Percentiles rank a stretch among this genome's conserved stretches.
Conservation (phyloP, 2,888 invertebrate genomes). For the Drosophila subsilvestris region DNA sequence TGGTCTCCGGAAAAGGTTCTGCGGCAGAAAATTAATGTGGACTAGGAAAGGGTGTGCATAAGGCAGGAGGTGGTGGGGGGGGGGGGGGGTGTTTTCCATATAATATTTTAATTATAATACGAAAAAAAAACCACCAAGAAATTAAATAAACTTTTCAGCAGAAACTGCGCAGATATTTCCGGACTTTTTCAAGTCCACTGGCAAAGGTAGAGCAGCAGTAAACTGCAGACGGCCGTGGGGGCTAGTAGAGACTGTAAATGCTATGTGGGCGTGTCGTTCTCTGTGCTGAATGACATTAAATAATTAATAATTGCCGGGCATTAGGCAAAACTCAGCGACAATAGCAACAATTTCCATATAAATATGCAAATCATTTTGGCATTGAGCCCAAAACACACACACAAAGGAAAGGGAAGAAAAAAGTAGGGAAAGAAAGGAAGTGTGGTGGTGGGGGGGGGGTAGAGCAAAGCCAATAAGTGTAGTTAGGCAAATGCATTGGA, state of each 20-base stretch:
- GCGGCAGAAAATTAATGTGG: not conserved
- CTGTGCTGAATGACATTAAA: constrained; percentile 11
- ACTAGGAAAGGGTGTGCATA: not conserved
- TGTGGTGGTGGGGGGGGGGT: not conserved
- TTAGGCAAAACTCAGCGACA: constrained; percentile 13
- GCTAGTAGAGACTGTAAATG: not conserved
- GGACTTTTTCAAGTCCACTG: not conserved
- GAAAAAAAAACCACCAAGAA: not conserved
- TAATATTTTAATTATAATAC: too few species aligned
- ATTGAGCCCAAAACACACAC: constrained; percentile 17
- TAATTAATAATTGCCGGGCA: constrained; percentile 49
- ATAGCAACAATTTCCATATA: constrained; percentile 36
- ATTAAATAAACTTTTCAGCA: not conserved
- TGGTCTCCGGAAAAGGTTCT: not conserved
- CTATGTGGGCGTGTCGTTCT: not conserved
- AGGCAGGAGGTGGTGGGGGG: too few species aligned
- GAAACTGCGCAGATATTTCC: not conserved
- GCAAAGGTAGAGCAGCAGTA: too few species aligned
- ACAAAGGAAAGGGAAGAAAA: not conserved
- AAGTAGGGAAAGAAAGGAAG: too few species aligned
- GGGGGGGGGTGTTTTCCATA: too few species aligned
- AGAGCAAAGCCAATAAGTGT: constrained; percentile 5
- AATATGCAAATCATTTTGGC: constrained; percentile 52
- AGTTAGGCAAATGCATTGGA: not conserved
- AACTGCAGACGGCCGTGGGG: not conserved